phyloP scores from a whole-genome alignment of 2,113 vertebrate species.

The Stictonetta naevosa region DNA sequence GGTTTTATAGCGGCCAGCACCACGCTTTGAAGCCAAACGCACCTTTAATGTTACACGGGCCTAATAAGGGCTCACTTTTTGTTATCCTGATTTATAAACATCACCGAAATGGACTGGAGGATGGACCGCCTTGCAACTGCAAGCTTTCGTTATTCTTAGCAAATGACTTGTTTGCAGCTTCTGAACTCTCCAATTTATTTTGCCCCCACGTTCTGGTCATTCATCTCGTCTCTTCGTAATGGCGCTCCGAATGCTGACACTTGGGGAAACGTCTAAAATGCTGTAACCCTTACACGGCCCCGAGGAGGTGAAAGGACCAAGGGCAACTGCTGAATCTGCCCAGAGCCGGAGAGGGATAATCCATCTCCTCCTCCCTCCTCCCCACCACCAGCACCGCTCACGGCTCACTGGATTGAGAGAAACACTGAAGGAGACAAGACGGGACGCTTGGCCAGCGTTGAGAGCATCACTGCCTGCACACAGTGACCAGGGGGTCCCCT shows the following conservation, averaged over 20 bases:
- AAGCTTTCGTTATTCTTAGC: neutral
- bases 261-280: slow-evolving; percentile 49
- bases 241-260: slow-evolving; percentile 29
- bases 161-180: slow-evolving; percentile 34
- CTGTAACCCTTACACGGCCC: slow-evolving; percentile 16
- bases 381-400: neutral
- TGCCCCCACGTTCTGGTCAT: slow-evolving; percentile 49
- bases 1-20: neutral
- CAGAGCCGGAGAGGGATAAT: slow-evolving; percentile 53
- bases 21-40: neutral
- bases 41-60: neutral
- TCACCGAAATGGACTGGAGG: neutral
- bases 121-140: neutral
- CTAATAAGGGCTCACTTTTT: neutral
- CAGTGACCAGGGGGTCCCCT: neutral
- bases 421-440: neutral
- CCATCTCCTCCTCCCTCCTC: slow-evolving; percentile 40
- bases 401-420: neutral
- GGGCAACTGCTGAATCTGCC: slow-evolving; percentile 60
- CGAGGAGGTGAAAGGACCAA: neutral
- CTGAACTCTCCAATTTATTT: slow-evolving; percentile 60
- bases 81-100: slow-evolving; percentile 50
- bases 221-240: slow-evolving; percentile 60
- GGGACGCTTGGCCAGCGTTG: too few relatives aligned
- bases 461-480: neutral